phyloP scores from a whole-genome alignment of 2,797 vertebrate genomes.

The Spea hammondii region DNA sequence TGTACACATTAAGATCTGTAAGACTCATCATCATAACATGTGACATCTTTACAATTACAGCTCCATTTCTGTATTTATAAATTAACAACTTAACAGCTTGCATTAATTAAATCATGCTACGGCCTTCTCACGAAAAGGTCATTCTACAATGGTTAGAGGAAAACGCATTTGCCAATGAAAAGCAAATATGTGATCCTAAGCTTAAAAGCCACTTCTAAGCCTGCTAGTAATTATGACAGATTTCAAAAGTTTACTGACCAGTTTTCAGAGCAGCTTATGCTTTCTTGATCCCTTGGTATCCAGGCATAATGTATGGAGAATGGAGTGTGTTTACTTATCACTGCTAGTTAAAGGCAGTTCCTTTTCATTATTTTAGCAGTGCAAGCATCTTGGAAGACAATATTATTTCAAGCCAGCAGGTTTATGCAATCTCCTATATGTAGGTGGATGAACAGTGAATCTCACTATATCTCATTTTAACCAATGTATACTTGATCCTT shows the following conservation, averaged over 20 bases:
- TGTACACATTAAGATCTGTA: too few species aligned
- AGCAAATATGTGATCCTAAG: conserved; percentile 54
- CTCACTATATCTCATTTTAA: too few species aligned
- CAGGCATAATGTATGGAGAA: conserved; percentile 36
- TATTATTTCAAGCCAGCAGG: conserved; percentile 38
- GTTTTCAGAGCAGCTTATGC: conserved; percentile 56
- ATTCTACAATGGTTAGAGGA: conserved; percentile 50
- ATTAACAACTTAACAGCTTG: conserved; percentile 20
- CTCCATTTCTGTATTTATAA: conserved; percentile 10
- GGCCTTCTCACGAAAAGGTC: conserved; percentile 53
- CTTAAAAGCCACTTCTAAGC: conserved; percentile 56
- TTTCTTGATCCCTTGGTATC: conserved; percentile 53
- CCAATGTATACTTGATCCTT: too few species aligned
- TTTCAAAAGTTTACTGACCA: conserved; percentile 56
- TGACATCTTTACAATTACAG: conserved; percentile 10
- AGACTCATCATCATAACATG: not conserved
- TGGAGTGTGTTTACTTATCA: conserved; percentile 50
- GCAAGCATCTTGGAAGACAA: conserved; percentile 39
- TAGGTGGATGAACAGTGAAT: not conserved
- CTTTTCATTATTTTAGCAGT: conserved; percentile 55
- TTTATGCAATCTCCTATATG: conserved; percentile 22
- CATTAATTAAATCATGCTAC: conserved; percentile 53
- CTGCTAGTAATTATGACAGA: conserved; percentile 53
- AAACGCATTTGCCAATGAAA: conserved; percentile 55
- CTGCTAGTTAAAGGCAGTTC: conserved; percentile 21